Evolutionary conservation across 2,113 vertebrate species (phyloP), one percentile per base, ranked within the genome.

Genomic region (Prinia subflava): DNA sequence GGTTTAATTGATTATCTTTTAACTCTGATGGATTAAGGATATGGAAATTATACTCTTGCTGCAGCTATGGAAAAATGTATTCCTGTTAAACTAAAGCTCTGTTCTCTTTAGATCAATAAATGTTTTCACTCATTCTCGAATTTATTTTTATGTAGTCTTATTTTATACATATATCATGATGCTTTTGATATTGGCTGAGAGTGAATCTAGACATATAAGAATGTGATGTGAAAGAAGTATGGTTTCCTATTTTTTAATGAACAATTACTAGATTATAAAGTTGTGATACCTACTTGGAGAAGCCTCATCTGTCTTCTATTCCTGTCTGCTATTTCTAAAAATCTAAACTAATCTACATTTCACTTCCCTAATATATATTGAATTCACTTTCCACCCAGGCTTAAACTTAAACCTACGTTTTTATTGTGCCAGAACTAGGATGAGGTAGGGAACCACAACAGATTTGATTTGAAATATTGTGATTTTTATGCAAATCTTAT

Each of bases 401-500:
- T 64, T 44, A 73, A 87, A 46, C 14, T 76, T 80, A 20, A 15
- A 69, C 19, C 5, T 37, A 46, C 11, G 15, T 37, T 88, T 73
- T 57, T 56, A 39, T 25, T 39, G 2, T 56, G 74, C 27, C 16
- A 23, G 6, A 70, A 42, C 3, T 59, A 18, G 6, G 7, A 27
- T 3, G 5, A 42, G 2, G 2, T 9, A 6, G 7, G 6, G 15
- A 52, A 6, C 0, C 27, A 65, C 5, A 31, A 16, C 7, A 17
- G 4, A 20, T 76, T 64, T 47, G 2, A 55, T 60, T 56, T 46
- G 11, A 76, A 87, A 39, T 2, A 28, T 2, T 42, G 23, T 20
- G 4, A 42, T 23, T 83, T 87, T 91, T 41, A 30, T 0, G 2
- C 9, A 79, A 50, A 41, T 27, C 15, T n/a, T 37, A 30, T 13